Evolutionary conservation across 2,888 invertebrate genomes (phyloP).

Genomic region (Dioctria rufipes): DNA sequence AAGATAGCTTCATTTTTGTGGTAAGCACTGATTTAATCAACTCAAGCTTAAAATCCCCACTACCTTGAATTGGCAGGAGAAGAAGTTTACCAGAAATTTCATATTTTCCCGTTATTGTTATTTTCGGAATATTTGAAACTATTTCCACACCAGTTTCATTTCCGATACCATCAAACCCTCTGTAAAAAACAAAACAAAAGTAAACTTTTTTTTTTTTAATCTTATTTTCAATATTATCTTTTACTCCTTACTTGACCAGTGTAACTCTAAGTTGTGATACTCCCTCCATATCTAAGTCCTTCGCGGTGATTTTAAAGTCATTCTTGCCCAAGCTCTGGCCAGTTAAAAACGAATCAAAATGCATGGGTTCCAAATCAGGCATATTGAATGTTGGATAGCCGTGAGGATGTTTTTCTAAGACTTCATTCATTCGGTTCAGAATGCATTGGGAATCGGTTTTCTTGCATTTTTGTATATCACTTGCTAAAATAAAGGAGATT

Average conservation of each 20-base stretch:
- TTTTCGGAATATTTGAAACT: background rate
- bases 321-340: background rate
- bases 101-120: background rate
- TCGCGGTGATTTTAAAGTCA: background rate
- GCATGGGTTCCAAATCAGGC: conserved; percentile 9
- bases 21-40: background rate
- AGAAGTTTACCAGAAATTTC: background rate
- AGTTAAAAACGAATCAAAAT: background rate
- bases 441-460: background rate
- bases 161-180: background rate
- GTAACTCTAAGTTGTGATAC: background rate
- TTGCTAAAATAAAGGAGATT: background rate
- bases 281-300: background rate
- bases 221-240: background rate
- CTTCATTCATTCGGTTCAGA: background rate
- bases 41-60: background rate
- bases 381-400: background rate
- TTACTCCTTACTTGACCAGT: background rate
- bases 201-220: too few species aligned
- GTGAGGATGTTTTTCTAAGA: conserved; percentile 6
- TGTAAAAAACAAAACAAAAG: background rate
- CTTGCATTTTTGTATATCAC: conserved; percentile 1
- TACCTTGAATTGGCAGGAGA: background rate
- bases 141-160: background rate
- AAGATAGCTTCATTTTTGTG: background rate